phyloP scores from a whole-genome alignment of 2,888 invertebrate genomes.

The Micropterix aruncella region DNA sequence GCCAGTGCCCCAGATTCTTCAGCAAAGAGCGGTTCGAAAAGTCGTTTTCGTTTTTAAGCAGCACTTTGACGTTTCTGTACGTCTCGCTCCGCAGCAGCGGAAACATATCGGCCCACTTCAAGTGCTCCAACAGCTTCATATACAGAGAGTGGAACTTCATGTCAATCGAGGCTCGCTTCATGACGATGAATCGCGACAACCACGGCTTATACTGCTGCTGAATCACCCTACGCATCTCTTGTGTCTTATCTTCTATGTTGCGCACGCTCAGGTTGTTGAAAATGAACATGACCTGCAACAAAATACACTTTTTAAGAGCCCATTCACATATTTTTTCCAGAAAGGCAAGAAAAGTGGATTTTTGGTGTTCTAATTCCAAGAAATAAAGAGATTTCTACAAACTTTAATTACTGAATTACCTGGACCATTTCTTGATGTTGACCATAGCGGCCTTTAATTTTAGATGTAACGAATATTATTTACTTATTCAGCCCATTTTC shows the following conservation, averaged over 20 bases:
- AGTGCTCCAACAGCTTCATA: constrained; percentile 72
- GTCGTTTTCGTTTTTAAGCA: constrained; percentile 83
- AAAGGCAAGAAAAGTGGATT: too few species aligned
- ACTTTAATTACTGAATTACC: too few species aligned
- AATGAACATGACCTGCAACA: too few species aligned
- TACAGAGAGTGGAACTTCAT: constrained; percentile 84
- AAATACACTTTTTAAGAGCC: too few species aligned
- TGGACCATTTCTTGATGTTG: too few species aligned
- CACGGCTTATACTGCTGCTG: constrained; percentile 78
- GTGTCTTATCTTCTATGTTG: constrained; percentile 75
- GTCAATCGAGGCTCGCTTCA: constrained; percentile 88
- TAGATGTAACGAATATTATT: too few species aligned
- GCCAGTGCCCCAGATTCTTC: constrained; percentile 90
- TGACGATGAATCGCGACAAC: constrained; percentile 82
- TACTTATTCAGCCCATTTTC: too few species aligned
- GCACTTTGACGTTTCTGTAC: constrained; percentile 73
- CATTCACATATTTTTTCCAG: too few species aligned
- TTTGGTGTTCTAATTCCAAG: too few species aligned
- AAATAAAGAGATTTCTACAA: too few species aligned
- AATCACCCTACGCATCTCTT: constrained; percentile 70
- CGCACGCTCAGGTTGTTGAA: constrained; percentile 86
- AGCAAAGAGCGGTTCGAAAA: constrained; percentile 82
- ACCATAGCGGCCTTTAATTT: too few species aligned
- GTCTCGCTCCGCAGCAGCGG: constrained; percentile 74
- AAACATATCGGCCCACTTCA: constrained; percentile 61